Conservation (phyloP, 2,888 invertebrate species). For the Falcaria lacertinaria region DNA sequence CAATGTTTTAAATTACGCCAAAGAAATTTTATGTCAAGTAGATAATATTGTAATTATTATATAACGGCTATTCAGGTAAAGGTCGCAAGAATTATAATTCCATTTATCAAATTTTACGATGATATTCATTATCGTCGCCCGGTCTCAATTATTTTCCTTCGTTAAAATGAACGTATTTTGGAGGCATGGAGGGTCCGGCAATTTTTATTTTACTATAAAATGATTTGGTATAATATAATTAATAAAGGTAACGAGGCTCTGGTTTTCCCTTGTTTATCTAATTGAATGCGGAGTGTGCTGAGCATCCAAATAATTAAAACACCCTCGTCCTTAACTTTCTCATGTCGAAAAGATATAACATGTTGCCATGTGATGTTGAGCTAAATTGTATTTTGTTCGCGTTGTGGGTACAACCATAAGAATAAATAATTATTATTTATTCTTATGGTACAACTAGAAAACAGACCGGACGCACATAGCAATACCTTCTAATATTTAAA, state of each 20-base stretch:
- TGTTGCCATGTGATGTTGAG: background rate
- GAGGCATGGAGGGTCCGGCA: background rate
- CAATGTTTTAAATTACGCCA: no score
- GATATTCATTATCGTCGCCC: slow-evolving; percentile 2
- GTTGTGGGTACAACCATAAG: background rate
- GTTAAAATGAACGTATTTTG: slow-evolving; percentile 1
- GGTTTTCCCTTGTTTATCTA: slow-evolving; percentile 22
- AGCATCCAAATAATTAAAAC: slow-evolving; percentile 24
- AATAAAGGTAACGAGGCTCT: slow-evolving; percentile 14
- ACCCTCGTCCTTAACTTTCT: slow-evolving; percentile 11
- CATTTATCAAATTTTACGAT: slow-evolving; percentile 1
- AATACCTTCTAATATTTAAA: no score
- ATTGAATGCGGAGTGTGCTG: slow-evolving; percentile 21
- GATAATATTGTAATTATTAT: no score
- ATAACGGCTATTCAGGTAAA: background rate
- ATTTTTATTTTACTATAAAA: slow-evolving; percentile 8
- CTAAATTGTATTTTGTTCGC: background rate
- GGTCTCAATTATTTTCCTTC: slow-evolving; percentile 2
- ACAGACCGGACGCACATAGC: no score
- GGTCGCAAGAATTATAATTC: background rate
- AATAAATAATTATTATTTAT: no score
- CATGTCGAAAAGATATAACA: slow-evolving; percentile 3
- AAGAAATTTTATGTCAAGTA: no score
- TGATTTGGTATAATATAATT: slow-evolving; percentile 11
- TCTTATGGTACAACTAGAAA: background rate